Base-by-base conservation (phyloP, 64 coral and sea anemone species). In the Astreopora myriophthalma region DNA sequence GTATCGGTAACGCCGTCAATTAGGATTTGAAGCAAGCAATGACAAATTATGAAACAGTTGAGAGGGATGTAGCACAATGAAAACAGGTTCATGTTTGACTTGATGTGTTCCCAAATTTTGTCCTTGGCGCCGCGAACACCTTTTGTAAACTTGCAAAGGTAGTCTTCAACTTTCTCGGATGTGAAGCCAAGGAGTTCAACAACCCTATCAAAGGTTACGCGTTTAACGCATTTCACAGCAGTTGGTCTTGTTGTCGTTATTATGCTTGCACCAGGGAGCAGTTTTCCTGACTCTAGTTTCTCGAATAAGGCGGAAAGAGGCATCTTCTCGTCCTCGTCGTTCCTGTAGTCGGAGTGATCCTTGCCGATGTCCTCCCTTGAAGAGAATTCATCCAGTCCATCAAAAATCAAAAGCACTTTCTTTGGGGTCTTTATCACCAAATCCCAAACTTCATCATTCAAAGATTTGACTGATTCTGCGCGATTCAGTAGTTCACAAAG, bases 161-260 rank as follows among this genome's bases (percentile, higher is more conserved):
- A 91, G 51, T 79, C 63, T 76, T 91, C 55, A 14, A 91, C 73
- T 62, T 91, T 29, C 51, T 87, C 31, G 8, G 64, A 31, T 39
- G 88, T 23, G 65, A 95, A 95, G 12, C 83, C 94, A 10, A 95
- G 80, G 36, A 95, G 87, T 82, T 95, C 94, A 51, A 76, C 71
- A 2, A 6, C 71, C 79, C 65, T 87, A 13, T 82, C 11, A 58
- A 95, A 85, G 17, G 5, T 29, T 17, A 89, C 10, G 13, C 85
- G 1, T 84, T 16, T 12, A 1, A 85, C 29, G 34, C 51, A 29
- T 28, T 60, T 20, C 36, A 77, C 37, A 33, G 93, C 81, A 31
- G 35, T 90, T 14, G 93, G 93, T 72, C 93, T 71, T n/a, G 93
- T 73, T 84, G 87, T 83, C 16, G 74, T 30, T 5, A 94, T 2